Conservation (phyloP, 2,113 vertebrate genomes). For the Pachycephala philippinensis region DNA sequence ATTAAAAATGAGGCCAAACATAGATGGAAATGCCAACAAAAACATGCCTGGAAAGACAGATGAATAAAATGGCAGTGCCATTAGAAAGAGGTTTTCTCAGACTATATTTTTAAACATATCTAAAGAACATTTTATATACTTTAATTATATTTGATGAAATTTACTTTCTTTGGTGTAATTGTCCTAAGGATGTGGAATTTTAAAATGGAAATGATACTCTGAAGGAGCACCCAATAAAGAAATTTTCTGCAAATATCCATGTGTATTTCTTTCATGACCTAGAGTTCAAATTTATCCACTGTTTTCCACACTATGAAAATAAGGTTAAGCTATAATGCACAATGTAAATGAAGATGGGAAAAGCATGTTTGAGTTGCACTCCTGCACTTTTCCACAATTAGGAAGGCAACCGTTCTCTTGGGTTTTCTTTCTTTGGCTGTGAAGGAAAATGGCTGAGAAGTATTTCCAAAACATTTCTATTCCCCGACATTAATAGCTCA, state of each 20-base stretch:
- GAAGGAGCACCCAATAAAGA: not conserved
- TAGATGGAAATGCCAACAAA: conserved; percentile 40
- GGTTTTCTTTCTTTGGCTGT: conserved; percentile 11
- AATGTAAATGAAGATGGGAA: conserved; percentile 7
- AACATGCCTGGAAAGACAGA: conserved; percentile 38
- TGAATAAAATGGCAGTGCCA: not conserved
- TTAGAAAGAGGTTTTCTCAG: conserved; percentile 32
- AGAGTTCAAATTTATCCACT: conserved; percentile 24
- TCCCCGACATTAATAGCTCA: not conserved
- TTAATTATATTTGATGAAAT: not conserved
- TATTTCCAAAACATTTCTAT: conserved; percentile 10
- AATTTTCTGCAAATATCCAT: not conserved
- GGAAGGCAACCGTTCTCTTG: not conserved
- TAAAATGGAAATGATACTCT: not conserved
- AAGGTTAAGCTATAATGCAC: not conserved
- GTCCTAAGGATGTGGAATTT: not conserved
- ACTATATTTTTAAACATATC: not conserved
- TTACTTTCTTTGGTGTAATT: not conserved
- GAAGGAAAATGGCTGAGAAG: not conserved
- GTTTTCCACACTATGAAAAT: conserved; percentile 1
- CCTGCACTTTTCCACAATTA: conserved; percentile 25
- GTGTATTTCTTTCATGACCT: conserved; percentile 11
- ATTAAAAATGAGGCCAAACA: conserved; percentile 36
- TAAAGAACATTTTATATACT: not conserved
- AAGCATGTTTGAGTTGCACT: not conserved